Conservation (phyloP, 2,888 invertebrate genomes). For the Apotomis betuletana region DNA sequence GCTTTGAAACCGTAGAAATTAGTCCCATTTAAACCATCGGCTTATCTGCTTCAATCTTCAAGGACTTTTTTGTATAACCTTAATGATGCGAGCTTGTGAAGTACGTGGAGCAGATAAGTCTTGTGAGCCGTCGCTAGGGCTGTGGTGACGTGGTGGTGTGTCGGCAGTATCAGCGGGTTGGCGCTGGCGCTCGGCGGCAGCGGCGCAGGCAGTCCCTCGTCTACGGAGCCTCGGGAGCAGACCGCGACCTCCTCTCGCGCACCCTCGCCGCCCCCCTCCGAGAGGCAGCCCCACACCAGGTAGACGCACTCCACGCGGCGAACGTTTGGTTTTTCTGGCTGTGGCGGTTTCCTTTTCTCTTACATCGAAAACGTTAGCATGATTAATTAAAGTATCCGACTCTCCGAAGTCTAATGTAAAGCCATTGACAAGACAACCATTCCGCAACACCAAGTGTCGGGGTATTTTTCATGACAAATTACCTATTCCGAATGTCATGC, state of each 20-base stretch:
- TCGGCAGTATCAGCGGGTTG: slow-evolving; percentile 84
- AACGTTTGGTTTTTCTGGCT: slow-evolving; percentile 74
- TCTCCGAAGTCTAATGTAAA: no score
- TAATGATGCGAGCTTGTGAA: slow-evolving; percentile 43
- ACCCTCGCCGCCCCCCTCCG: slow-evolving; percentile 76
- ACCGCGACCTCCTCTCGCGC: slow-evolving; percentile 77
- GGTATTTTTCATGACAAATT: neutral
- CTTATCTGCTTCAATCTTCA: slow-evolving; percentile 75
- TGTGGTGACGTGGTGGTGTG: slow-evolving; percentile 82
- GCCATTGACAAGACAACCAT: neutral
- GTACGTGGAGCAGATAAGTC: slow-evolving; percentile 75
- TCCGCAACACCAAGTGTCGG: neutral
- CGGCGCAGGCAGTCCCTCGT: slow-evolving; percentile 72
- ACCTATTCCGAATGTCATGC: slow-evolving; percentile 41
- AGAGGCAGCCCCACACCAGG: slow-evolving; percentile 80
- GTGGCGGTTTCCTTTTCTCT: slow-evolving; percentile 57
- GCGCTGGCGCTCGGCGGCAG: slow-evolving; percentile 82
- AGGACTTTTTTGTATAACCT: slow-evolving; percentile 37
- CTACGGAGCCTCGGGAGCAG: slow-evolving; percentile 66
- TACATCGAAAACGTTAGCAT: slow-evolving; percentile 22
- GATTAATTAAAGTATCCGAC: neutral
- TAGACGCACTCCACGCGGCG: slow-evolving; percentile 77
- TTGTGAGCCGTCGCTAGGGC: slow-evolving; percentile 69
- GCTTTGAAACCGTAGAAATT: slow-evolving; percentile 52
- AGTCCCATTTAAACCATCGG: slow-evolving; percentile 60